These are phyloP conservation scores for Troides oblongomaculatus DNA, from an alignment of 2,888 invertebrate species.

Conservation along the genomic window DNA sequence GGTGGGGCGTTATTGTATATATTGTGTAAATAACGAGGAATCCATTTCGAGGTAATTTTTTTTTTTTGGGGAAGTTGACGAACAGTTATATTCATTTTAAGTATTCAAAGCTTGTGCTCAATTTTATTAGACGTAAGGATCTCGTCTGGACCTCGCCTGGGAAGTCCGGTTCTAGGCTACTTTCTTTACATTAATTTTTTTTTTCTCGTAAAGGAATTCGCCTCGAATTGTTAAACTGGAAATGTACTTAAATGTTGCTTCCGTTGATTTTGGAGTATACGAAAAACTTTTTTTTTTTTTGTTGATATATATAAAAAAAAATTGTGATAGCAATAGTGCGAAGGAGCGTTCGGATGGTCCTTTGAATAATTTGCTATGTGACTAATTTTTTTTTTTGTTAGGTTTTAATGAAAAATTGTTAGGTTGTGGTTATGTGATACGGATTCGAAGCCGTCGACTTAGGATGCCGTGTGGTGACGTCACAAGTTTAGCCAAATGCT, in stretches of 20 bases:
- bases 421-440: constrained; percentile 70
- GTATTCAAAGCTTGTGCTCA: constrained; percentile 77
- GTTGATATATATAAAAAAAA: constrained; percentile 50
- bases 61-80: constrained; percentile 45
- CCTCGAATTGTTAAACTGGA: constrained; percentile 17
- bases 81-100: constrained; percentile 47
- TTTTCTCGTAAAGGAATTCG: not conserved
- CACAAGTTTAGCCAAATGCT: constrained; percentile 65
- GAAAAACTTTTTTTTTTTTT: constrained; percentile 59
- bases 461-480: constrained; percentile 45
- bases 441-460: constrained; percentile 45
- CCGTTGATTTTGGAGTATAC: constrained; percentile 66
- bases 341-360: constrained; percentile 66
- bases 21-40: constrained; percentile 70
- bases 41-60: constrained; percentile 59
- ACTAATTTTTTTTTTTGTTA: constrained; percentile 36
- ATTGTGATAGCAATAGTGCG: constrained; percentile 68
- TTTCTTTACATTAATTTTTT: constrained; percentile 7
- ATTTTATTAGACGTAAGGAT: constrained; percentile 68
- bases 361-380: constrained; percentile 56
- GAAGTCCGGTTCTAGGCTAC: constrained; percentile 32
- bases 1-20: constrained; percentile 66
- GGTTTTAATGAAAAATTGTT: constrained; percentile 52
- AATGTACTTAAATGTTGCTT: constrained; percentile 39
- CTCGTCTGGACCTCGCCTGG: constrained; percentile 47